Conservation (phyloP, 2,113 vertebrate species). For the Tupaia chinensis region DNA sequence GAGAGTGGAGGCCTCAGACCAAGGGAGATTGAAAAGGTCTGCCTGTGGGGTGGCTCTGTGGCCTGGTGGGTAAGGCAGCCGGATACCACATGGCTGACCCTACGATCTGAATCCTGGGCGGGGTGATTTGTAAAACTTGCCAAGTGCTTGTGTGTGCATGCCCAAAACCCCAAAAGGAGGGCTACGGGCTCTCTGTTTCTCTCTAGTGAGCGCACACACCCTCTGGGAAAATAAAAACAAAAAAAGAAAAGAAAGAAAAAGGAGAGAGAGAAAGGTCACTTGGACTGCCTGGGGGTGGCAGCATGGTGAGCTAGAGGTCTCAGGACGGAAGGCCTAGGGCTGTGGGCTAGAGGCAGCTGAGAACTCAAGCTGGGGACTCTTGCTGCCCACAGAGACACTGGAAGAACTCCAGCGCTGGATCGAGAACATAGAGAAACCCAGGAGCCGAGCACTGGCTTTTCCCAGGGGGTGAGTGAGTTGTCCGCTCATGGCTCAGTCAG, state of each 20-base stretch:
- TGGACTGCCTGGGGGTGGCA: neutral
- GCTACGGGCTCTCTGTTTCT: no score
- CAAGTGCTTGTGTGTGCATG: no score
- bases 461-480: neutral
- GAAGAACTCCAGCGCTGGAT: accelerated
- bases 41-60: no score
- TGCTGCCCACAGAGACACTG: neutral
- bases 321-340: neutral
- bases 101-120: no score
- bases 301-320: neutral
- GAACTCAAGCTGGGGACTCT: neutral
- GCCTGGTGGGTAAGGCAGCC: no score
- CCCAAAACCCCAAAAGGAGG: no score
- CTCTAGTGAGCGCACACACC: no score
- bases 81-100: no score
- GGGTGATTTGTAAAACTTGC: no score
- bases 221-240: no score
- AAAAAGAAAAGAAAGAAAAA: no score
- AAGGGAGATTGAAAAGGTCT: neutral
- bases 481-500: accelerated
- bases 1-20: neutral
- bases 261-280: no score
- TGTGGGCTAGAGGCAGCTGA: accelerated
- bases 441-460: accelerated
- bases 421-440: accelerated